phyloP scores from a whole-genome alignment of 2,888 invertebrate species.

The Anodontia alba region DNA sequence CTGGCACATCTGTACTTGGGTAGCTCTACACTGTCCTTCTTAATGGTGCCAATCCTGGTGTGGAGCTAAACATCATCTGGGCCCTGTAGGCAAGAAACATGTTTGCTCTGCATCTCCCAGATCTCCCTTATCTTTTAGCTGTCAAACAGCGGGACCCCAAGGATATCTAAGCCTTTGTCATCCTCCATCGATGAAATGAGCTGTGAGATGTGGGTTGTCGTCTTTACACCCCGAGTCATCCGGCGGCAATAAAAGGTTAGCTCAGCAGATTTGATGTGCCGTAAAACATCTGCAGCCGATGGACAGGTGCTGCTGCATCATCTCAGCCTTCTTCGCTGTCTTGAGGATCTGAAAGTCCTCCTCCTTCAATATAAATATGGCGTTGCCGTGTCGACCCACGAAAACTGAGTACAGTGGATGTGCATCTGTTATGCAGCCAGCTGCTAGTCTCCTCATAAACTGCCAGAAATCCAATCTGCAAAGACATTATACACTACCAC shows the following conservation, averaged over 20 bases:
- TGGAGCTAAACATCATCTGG: conserved; percentile 52
- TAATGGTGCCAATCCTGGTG: conserved; percentile 34
- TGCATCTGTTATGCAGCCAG: conserved; percentile 48
- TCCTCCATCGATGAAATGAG: conserved; percentile 46
- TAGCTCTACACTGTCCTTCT: conserved; percentile 61
- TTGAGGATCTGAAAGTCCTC: conserved; percentile 55
- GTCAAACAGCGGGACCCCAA: conserved; percentile 59
- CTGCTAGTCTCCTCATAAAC: conserved; percentile 54
- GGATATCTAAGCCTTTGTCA: conserved; percentile 44
- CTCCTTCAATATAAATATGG: conserved; percentile 60
- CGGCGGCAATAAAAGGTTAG: conserved; percentile 55
- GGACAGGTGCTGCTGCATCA: conserved; percentile 40
- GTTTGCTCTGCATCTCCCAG: conserved; percentile 56
- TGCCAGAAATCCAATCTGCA: conserved; percentile 62
- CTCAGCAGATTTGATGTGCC: conserved; percentile 37
- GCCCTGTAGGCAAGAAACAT: conserved; percentile 65
- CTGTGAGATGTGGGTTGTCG: conserved; percentile 38
- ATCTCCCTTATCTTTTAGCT: conserved; percentile 40
- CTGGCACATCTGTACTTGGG: conserved; percentile 66
- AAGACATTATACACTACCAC: neutral
- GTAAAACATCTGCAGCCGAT: conserved; percentile 43
- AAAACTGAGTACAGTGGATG: conserved; percentile 52
- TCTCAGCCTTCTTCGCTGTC: conserved; percentile 60
- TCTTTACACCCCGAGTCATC: conserved; percentile 51
- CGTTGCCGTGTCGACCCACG: conserved; percentile 46